A percentile compares a stretch with the other conserved stretches of the same genome.
Conservation (phyloP, 30 jellyfish, hydroid and myxozoan species). For the Chrysaora quinquecirrha region DNA sequence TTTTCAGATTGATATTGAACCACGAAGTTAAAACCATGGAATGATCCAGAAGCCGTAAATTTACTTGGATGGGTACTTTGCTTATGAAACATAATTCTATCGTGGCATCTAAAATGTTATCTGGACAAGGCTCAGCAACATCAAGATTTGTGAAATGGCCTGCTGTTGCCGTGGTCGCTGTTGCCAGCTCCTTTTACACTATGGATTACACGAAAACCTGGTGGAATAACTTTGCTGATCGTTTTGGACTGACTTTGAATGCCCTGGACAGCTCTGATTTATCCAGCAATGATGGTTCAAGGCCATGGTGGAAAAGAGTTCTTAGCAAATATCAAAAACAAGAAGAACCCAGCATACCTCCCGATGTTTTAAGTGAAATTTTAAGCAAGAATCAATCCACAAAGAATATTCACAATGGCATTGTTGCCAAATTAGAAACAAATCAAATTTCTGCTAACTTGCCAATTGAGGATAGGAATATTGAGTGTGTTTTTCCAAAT, state of each 20-base stretch:
- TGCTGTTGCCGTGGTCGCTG: conserved; percentile 70
- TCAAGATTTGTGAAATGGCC: conserved; percentile 45
- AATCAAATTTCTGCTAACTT: conserved; percentile 80
- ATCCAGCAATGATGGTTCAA: not conserved
- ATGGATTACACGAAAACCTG: conserved; percentile 43
- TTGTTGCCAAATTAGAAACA: conserved; percentile 86
- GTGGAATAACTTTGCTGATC: conserved; percentile 59
- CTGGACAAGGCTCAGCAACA: conserved; percentile 50
- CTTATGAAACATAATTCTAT: not conserved
- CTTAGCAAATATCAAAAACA: conserved; percentile 11
- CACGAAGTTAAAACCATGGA: too few relatives aligned
- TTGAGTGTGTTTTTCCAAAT: conserved; percentile 74
- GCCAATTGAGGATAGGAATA: conserved; percentile 97
- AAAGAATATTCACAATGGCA: conserved; percentile 37
- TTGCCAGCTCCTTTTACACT: conserved; percentile 69
- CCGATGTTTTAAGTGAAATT: conserved; percentile 30
- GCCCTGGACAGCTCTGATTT: conserved; percentile 45
- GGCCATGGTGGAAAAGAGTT: conserved; percentile 66
- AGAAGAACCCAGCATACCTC: conserved; percentile 38
- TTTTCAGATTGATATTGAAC: too few relatives aligned
- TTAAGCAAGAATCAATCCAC: conserved; percentile 37
- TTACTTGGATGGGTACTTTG: not conserved
- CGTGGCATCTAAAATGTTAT: conserved; percentile 48
- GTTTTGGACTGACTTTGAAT: conserved; percentile 58
- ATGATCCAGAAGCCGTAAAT: not conserved